Percentiles rank a stretch among this genome's conserved stretches.
These are phyloP conservation scores for Solen grandis DNA, from an alignment of 1,140 invertebrate species.

Conservation along the genomic window DNA sequence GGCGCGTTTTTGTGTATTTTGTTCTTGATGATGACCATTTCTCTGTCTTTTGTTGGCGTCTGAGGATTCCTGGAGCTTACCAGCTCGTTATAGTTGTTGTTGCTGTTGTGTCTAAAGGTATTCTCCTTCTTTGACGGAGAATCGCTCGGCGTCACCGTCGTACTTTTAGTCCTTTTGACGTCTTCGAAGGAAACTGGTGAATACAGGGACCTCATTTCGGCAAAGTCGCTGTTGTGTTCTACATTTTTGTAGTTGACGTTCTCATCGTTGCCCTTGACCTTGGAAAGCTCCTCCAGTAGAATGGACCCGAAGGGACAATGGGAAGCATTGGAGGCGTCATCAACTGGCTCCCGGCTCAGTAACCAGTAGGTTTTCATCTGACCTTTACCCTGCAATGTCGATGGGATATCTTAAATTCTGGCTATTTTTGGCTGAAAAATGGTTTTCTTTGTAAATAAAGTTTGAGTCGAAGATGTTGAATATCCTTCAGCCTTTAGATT, in stretches of 20 bases:
- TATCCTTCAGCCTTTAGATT: no score
- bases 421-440: no score
- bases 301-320: constrained; percentile 68
- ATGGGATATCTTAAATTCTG: neutral
- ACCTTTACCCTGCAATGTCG: constrained; percentile 72
- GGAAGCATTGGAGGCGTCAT: constrained; percentile 32
- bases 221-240: neutral
- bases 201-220: constrained; percentile 61
- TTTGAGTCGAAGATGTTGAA: no score
- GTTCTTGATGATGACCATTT: constrained; percentile 11
- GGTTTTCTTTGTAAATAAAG: no score
- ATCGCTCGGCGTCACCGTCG: neutral
- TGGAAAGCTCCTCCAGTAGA: constrained; percentile 61
- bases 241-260: neutral
- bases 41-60: constrained; percentile 11
- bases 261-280: constrained; percentile 35
- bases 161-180: constrained; percentile 47
- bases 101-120: neutral
- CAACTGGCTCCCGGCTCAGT: constrained; percentile 53
- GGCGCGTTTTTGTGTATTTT: neutral
- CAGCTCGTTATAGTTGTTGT: neutral
- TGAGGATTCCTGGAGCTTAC: neutral
- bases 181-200: constrained; percentile 76
- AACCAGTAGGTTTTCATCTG: constrained; percentile 76
- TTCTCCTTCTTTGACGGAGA: constrained; percentile 18